These are phyloP conservation scores for Helleia helle DNA, from an alignment of 2,888 invertebrate genomes.

Conservation along the genomic window DNA sequence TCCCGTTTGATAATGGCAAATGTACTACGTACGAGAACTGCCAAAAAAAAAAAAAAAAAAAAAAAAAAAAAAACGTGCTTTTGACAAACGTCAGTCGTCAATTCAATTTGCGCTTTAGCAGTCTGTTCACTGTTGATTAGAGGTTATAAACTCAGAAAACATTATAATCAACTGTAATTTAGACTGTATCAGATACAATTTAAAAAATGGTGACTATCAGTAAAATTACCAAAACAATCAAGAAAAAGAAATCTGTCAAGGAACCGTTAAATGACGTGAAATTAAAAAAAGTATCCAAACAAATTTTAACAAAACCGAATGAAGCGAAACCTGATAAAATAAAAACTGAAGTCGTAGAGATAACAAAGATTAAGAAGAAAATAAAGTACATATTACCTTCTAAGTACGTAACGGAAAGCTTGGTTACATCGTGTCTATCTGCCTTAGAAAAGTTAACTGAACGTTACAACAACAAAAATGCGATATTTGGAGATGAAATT, in stretches of 20 bases:
- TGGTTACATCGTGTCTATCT: slow-evolving; percentile 38
- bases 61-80: too few relatives aligned
- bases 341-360: slow-evolving; percentile 1
- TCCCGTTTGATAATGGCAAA: too few relatives aligned
- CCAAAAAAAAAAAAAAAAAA: too few relatives aligned
- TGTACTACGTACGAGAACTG: too few relatives aligned
- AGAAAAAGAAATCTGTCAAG: slow-evolving; percentile 1
- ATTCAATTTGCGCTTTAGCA: neutral
- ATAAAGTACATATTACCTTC: slow-evolving; percentile 47
- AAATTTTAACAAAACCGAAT: neutral
- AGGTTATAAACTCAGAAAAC: neutral
- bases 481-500: slow-evolving; percentile 72
- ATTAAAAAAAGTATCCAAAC: neutral
- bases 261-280: slow-evolving; percentile 1
- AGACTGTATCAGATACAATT: neutral
- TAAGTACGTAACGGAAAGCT: slow-evolving; percentile 37
- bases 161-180: neutral
- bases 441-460: slow-evolving; percentile 41
- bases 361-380: slow-evolving; percentile 27
- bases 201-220: slow-evolving; percentile 6
- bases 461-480: slow-evolving; percentile 45
- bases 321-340: neutral
- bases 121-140: neutral
- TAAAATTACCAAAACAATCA: slow-evolving; percentile 5
- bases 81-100: neutral